A percentile compares a stretch with the other conserved stretches of the same genome.
phyloP scores from a whole-genome alignment of 2,888 invertebrate species.

The Bombyx huttoni region DNA sequence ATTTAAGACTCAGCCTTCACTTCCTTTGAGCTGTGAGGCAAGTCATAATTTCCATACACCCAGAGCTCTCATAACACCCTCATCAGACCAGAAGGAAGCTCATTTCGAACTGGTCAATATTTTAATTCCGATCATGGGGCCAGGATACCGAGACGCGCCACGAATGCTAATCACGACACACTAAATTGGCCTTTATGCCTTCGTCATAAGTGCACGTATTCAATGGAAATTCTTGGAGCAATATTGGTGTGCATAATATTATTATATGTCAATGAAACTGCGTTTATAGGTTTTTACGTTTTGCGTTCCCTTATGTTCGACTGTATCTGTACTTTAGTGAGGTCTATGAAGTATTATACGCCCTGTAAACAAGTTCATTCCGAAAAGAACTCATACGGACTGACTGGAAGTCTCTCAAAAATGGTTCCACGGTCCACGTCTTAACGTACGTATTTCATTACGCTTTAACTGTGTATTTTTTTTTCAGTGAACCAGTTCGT shows the following conservation, averaged over 20 bases:
- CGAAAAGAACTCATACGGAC: too few species aligned
- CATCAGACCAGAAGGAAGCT: constrained; percentile 4
- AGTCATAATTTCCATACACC: constrained; percentile 15
- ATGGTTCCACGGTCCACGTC: too few species aligned
- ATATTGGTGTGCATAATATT: not conserved
- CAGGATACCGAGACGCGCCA: constrained; percentile 29
- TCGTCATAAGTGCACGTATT: constrained; percentile 20
- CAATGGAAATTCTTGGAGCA: constrained; percentile 9
- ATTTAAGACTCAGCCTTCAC: constrained; percentile 23
- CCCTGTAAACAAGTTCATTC: too few species aligned
- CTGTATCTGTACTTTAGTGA: too few species aligned
- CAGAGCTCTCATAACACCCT: constrained; percentile 8
- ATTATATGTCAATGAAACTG: not conserved
- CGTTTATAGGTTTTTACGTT: not conserved
- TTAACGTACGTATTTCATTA: not conserved
- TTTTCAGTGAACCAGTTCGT: not conserved
- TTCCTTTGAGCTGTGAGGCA: constrained; percentile 37
- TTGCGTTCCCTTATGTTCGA: not conserved
- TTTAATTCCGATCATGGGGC: constrained; percentile 36
- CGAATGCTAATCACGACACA: constrained; percentile 45
- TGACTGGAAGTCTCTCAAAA: too few species aligned
- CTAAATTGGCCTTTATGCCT: constrained; percentile 28
- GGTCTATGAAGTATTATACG: too few species aligned
- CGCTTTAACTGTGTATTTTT: not conserved
- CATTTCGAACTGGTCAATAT: constrained; percentile 13